phyloP scores from a whole-genome alignment of 2,888 invertebrate genomes.

The Lasioglossum leucozonium region DNA sequence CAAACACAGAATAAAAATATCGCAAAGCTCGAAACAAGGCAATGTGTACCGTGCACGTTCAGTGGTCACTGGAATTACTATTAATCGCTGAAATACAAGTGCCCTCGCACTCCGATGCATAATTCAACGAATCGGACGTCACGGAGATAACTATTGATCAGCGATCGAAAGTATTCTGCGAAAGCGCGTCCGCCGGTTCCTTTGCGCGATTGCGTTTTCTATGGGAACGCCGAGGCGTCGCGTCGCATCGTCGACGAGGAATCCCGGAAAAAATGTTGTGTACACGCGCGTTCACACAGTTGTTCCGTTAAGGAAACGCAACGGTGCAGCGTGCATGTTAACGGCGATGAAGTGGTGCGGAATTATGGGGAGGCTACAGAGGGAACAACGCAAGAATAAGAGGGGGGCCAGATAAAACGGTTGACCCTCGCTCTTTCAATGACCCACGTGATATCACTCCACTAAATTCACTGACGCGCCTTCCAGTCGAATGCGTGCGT shows the following conservation, averaged over 20 bases:
- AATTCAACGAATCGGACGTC: neutral
- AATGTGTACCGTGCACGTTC: no score
- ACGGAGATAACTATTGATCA: neutral
- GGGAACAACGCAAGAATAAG: constrained; percentile 59
- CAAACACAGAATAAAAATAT: no score
- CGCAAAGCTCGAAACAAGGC: no score
- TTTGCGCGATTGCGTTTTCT: neutral
- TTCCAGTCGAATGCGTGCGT: constrained; percentile 69
- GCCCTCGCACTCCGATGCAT: neutral
- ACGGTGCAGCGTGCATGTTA: neutral
- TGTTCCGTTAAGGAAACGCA: neutral
- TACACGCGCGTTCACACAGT: constrained; percentile 1
- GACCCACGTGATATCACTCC: constrained; percentile 79
- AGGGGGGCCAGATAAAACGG: constrained; percentile 73
- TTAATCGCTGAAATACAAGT: neutral
- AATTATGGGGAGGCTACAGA: constrained; percentile 59
- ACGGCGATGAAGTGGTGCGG: constrained; percentile 26
- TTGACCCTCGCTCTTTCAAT: constrained; percentile 81
- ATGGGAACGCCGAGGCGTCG: no score
- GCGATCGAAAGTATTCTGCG: neutral
- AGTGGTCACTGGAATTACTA: no score
- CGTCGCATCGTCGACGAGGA: neutral
- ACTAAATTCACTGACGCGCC: constrained; percentile 75
- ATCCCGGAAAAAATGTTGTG: neutral
- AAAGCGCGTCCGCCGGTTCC: neutral